These are phyloP conservation scores for Drosophila demipolita DNA, from an alignment of 2,888 invertebrate genomes.

Conservation along the genomic window DNA sequence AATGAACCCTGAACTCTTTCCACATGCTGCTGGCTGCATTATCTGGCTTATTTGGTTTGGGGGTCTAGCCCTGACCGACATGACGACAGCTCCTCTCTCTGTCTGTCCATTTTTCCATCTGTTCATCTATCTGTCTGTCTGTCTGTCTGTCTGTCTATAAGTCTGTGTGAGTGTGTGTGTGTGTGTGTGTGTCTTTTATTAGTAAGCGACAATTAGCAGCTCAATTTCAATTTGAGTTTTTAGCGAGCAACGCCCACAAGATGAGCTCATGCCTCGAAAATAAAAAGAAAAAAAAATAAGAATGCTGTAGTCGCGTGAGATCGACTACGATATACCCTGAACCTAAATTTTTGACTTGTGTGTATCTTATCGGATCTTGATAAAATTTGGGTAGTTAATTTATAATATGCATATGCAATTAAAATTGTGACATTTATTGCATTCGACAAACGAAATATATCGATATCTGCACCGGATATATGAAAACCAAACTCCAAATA, in stretches of 20 bases:
- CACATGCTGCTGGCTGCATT: slow-evolving; percentile 17
- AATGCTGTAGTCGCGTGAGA: too few relatives aligned
- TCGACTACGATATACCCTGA: too few relatives aligned
- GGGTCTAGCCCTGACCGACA: slow-evolving; percentile 61
- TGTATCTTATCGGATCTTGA: too few relatives aligned
- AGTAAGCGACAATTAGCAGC: slow-evolving; percentile 59
- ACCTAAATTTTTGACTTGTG: too few relatives aligned
- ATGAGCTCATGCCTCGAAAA: slow-evolving; percentile 64
- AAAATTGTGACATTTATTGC: too few relatives aligned
- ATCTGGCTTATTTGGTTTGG: slow-evolving; percentile 26
- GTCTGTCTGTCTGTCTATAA: background rate
- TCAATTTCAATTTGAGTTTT: slow-evolving; percentile 41
- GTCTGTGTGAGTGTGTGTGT: background rate
- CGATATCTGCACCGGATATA: too few relatives aligned
- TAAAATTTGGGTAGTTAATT: too few relatives aligned
- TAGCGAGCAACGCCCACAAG: slow-evolving; percentile 53
- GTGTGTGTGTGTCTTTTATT: background rate
- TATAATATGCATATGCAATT: too few relatives aligned
- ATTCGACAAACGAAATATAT: too few relatives aligned
- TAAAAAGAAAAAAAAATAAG: background rate
- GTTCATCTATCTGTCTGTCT: background rate
- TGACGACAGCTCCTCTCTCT: slow-evolving; percentile 5
- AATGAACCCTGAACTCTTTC: slow-evolving; percentile 60
- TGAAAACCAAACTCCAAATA: too few relatives aligned
- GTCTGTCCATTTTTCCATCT: too few relatives aligned